Base-by-base conservation (phyloP, 2,888 invertebrate genomes). In the Prostheceraeus crozeri region DNA sequence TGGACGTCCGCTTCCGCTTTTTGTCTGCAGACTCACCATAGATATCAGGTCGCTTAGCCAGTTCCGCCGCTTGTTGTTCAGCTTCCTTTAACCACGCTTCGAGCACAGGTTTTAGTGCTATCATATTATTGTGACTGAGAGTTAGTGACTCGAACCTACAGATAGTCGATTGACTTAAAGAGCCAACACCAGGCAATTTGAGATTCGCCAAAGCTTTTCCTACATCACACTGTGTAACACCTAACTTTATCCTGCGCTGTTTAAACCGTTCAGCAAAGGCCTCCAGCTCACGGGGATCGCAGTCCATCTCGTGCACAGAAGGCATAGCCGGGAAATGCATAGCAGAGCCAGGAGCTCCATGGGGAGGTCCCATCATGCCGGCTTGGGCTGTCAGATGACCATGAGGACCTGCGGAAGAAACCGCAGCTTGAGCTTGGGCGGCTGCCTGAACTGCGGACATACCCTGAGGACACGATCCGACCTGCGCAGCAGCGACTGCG, bases 241-340 rank as follows among this genome's bases (percentile, higher is more conserved):
- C 87, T 64, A 99, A 83, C 79, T 99, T 99, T 76, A 99, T 99
- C 70, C 98, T 83, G 63, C 98, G 82, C 79, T 98, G 98, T 75
- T 99, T 99, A 81, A 99, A 98, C 63, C 96, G 82, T 77, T 99
- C 98, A 27, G 98, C 96, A 77, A 98, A 98, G n/a, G 93, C 91
- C 78, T 99, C 98, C 61, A 99, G 81, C 74, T 98, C 98, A 55
- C 96, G 70, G 0, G 81, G 81, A 68, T 81, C 81, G 58, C 79
- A 79, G 65, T 81, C 80, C 19, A 55, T 21, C 35, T 55, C 33
- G 25, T 55, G 40, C n/a, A n/a, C n/a, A n/a, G n/a, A n/a, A n/a
- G n/a, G n/a, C n/a, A n/a, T n/a, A n/a, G n/a, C n/a, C n/a, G n/a
- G n/a, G n/a, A n/a, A n/a, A n/a, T n/a, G n/a, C n/a, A n/a, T n/a